Conservation (phyloP, 2,888 invertebrate genomes). For the Ophion ventricosus region DNA sequence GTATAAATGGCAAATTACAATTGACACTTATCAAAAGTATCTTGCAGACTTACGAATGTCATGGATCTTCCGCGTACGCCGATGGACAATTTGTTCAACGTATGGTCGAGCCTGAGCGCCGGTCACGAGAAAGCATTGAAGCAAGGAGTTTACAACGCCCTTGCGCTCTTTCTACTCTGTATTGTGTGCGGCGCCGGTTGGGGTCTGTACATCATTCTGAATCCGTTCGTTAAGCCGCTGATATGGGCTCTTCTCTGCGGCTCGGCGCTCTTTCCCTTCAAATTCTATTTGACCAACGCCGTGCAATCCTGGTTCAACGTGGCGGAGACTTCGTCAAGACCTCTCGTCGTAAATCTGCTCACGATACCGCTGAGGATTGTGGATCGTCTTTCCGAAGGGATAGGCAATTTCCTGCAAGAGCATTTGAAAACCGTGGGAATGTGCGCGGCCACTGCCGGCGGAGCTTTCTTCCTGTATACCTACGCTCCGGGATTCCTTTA, state of each 20-base stretch:
- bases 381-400: constrained; percentile 89
- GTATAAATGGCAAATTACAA: not conserved
- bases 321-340: constrained; percentile 88
- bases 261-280: constrained; percentile 98
- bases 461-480: constrained; percentile 86
- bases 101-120: constrained; percentile 88
- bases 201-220: constrained; percentile 92
- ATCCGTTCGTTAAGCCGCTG: constrained; percentile 96
- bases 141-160: constrained; percentile 95
- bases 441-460: constrained; percentile 83
- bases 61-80: constrained; percentile 85
- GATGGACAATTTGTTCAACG: constrained; percentile 89
- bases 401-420: constrained; percentile 89
- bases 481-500: constrained; percentile 89
- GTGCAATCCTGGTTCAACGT: constrained; percentile 92
- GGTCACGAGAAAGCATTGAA: constrained; percentile 95
- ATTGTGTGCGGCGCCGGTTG: constrained; percentile 89
- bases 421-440: constrained; percentile 85
- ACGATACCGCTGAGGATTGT: constrained; percentile 90
- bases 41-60: not conserved
- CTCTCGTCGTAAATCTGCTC: constrained; percentile 86
- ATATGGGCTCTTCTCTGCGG: constrained; percentile 98
- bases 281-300: constrained; percentile 90
- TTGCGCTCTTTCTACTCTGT: constrained; percentile 90
- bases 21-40: not conserved